These are phyloP conservation scores for Apamea epomidion DNA, from an alignment of 2,888 invertebrate species.

Conservation along the genomic window DNA sequence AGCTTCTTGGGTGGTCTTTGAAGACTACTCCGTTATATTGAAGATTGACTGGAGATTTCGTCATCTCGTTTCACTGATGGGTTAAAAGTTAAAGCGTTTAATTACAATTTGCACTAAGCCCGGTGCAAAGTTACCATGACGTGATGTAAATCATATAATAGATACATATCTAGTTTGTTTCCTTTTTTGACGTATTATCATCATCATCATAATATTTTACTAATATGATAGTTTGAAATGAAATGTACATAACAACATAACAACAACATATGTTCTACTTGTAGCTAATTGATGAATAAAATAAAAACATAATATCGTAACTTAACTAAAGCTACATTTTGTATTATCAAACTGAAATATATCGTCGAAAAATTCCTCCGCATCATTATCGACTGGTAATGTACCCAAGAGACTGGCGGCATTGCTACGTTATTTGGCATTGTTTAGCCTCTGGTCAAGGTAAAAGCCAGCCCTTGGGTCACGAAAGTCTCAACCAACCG, in stretches of 20 bases:
- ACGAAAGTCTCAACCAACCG: neutral
- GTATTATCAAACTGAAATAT: neutral
- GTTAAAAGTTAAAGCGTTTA: neutral
- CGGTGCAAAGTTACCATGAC: too few relatives aligned
- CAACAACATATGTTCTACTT: neutral
- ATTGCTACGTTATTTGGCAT: neutral
- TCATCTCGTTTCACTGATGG: neutral
- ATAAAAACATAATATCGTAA: neutral
- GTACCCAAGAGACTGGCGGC: neutral
- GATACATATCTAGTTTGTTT: neutral
- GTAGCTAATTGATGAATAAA: neutral
- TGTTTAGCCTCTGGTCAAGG: neutral
- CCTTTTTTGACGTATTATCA: neutral
- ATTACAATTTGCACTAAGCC: neutral
- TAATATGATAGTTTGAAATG: neutral
- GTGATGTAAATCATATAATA: neutral
- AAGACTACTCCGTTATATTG: neutral
- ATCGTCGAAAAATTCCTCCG: neutral
- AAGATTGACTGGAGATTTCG: neutral
- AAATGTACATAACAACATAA: neutral
- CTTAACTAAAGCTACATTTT: neutral
- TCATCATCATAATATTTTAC: too few relatives aligned
- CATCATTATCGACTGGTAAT: neutral
- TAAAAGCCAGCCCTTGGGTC: neutral
- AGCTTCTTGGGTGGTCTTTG: conserved; percentile 51